These are phyloP conservation scores for Upupa epops DNA, from an alignment of 2,113 vertebrate species.

Conservation along the genomic window DNA sequence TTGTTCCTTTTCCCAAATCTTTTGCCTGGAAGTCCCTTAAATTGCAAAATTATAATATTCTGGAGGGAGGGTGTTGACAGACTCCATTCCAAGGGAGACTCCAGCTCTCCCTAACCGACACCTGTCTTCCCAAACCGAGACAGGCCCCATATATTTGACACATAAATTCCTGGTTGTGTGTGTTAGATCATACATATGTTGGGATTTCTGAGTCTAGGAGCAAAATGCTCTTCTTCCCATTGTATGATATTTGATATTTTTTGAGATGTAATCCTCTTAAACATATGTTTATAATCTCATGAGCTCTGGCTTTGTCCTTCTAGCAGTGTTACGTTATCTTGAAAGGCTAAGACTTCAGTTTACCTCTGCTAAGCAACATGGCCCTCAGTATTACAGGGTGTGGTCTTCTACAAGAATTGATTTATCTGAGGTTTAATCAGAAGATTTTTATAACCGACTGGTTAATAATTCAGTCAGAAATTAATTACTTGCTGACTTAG, in stretches of 20 bases:
- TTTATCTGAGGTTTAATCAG: neutral
- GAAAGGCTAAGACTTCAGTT: neutral
- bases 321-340: neutral
- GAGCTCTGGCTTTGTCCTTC: neutral
- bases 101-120: too few species aligned
- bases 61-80: too few species aligned
- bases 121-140: too few species aligned
- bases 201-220: neutral
- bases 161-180: neutral
- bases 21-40: too few species aligned
- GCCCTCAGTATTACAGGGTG: neutral
- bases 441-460: neutral
- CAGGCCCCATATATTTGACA: neutral
- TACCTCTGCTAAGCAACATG: neutral
- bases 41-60: too few species aligned
- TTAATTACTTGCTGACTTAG: neutral
- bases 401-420: neutral
- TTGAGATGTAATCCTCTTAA: neutral
- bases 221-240: neutral
- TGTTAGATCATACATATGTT: neutral
- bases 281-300: neutral
- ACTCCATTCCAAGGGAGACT: too few species aligned
- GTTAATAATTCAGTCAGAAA: neutral
- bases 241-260: neutral
- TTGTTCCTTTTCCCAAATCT: too few species aligned